Percentiles rank a stretch among this genome's conserved stretches.
These are phyloP conservation scores for Calcarius lapponicus DNA, from an alignment of 2,797 vertebrate genomes.

Conservation along the genomic window DNA sequence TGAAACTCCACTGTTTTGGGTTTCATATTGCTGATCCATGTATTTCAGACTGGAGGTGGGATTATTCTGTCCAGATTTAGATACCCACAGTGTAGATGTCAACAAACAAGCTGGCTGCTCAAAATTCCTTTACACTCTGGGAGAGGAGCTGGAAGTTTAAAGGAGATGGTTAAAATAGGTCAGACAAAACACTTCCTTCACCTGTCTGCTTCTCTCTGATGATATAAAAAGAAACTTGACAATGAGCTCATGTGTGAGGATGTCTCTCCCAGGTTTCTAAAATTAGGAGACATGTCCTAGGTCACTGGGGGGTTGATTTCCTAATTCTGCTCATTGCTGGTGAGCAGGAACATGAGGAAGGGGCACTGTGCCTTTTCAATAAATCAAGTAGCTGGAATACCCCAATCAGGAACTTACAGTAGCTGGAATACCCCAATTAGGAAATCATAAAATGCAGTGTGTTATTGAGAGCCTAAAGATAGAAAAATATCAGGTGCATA, in stretches of 20 bases:
- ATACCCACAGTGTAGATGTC: not conserved
- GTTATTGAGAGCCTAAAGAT: not conserved
- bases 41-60: not conserved
- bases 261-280: not conserved
- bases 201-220: not conserved
- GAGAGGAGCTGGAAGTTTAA: not conserved
- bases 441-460: not conserved
- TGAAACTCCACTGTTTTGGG: not conserved
- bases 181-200: not conserved
- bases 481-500: not conserved
- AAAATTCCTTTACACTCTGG: not conserved
- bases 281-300: not conserved
- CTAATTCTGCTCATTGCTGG: not conserved
- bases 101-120: not conserved
- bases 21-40: not conserved
- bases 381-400: not conserved
- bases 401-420: not conserved
- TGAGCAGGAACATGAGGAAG: not conserved
- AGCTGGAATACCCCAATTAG: no score
- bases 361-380: not conserved
- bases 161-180: slow-evolving; percentile 14
- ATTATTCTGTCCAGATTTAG: not conserved
- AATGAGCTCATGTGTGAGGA: slow-evolving; percentile 1
- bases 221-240: not conserved
- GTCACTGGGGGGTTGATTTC: not conserved